phyloP scores from a whole-genome alignment of 92 coral and sea anemone species.

The Meandrina meandrites region DNA sequence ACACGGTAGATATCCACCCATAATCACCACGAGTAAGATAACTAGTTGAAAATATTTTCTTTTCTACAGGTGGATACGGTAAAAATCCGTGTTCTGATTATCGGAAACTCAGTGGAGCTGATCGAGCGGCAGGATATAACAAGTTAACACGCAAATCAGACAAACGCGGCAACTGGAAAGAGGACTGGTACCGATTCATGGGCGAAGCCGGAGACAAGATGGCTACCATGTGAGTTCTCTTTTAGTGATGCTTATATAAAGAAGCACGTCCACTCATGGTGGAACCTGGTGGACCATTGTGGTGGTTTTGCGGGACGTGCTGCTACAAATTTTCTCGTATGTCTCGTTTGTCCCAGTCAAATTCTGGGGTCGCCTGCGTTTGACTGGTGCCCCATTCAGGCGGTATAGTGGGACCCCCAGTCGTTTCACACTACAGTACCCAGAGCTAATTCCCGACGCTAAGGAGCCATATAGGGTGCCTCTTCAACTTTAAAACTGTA shows the following conservation, averaged over 20 bases:
- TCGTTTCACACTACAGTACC: not conserved
- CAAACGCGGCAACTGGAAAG: not conserved
- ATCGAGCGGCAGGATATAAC: constrained; percentile 19
- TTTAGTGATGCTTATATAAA: not conserved
- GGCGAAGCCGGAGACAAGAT: constrained; percentile 26
- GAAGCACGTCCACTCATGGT: no score
- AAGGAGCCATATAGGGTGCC: not conserved
- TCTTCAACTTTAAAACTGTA: no score
- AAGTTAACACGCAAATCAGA: constrained; percentile 32
- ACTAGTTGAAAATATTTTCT: not conserved
- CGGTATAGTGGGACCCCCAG: no score
- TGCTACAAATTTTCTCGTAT: no score
- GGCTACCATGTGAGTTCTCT: constrained; percentile 17
- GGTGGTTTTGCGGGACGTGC: no score
- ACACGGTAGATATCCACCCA: not conserved
- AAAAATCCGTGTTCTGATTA: constrained; percentile 28
- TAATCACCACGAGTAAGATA: not conserved
- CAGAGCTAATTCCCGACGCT: not conserved
- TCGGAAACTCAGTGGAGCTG: not conserved
- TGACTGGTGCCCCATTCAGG: no score
- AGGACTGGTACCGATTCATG: constrained; percentile 32
- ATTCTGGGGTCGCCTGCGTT: no score
- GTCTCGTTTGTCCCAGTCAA: no score
- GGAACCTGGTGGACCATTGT: no score
- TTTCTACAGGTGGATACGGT: constrained; percentile 25